Evolutionary conservation across 2,888 invertebrate species (phyloP), one percentile per base, ranked within the genome.

Genomic region (Andrena haemorrhoa): DNA sequence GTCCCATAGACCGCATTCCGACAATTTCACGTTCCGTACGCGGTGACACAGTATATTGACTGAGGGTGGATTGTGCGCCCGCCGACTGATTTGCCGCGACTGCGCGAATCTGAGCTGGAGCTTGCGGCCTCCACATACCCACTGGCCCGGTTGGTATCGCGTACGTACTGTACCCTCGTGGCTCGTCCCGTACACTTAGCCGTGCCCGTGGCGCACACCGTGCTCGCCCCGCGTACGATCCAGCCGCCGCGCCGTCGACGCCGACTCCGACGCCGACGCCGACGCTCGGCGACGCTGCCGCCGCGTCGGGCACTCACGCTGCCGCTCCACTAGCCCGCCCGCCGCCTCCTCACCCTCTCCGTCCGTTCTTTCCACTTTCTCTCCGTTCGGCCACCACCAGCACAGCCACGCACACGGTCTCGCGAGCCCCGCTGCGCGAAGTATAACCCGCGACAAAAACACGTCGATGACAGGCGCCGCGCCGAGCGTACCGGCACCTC

Each of bases 21-120:
- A 10, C 83, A 83, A 84, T 81, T 78, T 75, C 84, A 63, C 80
- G 73, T 83, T 83, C 82, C 72, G 76, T 83, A 86, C 86, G 76
- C 89, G 91, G 88, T 89, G 90, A 90, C 89, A 92, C 90, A 87
- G 91, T 92, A 91, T 92, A 92, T 93, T 91, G 93, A 92, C 92
- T 92, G 90, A 92, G 91, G 90, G 91, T 90, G 91, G 92, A 92
- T 92, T 90, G 89, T 91, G 92, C 94, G 92, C 93, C 92, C 76
- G 56, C 91, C 92, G 93, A 92, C 90, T 90, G 94, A 94, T 94
- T 94, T 94, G 94, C 94, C 94, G 94, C 93, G 93, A 86, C 91
- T 92, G 94, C 95, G 95, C 94, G 95, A 95, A 95, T 95, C 93
- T 93, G 91, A 65, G 79, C 77, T 73, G 74, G 83, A 72, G 47